Base-by-base conservation (phyloP, 2,888 invertebrate genomes). In the Caenorhabditis zanzibari region DNA sequence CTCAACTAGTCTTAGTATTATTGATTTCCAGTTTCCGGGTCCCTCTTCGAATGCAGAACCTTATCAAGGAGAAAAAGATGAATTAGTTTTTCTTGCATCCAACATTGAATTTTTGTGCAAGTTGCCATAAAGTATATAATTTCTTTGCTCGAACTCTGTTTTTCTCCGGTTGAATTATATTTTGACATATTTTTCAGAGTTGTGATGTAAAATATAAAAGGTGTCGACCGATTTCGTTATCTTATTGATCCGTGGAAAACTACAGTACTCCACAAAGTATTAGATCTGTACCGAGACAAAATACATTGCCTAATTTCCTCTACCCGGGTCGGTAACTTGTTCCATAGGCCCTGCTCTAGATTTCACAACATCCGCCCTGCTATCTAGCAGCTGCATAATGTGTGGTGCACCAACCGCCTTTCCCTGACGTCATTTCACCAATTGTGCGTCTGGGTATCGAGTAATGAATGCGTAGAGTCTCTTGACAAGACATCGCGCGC, bases 1-100 rank as follows among this genome's bases (percentile, higher is more conserved):
- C 52, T 9, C 85, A 86, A 68, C 61, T 84, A 2, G 26, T 69
- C 12, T 35, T 82, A 35, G 75, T 85, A 10, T 32, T 82, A 10
- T 47, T 58, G 6, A 64, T 88, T 19, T 73, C 82, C n/a, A 79
- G 38, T 22, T 22, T 80, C 2, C 32, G 63, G 47, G 58, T 87
- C 12, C 84, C 84, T 14, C 28, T 83, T 14, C 52, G 68, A 54
- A 82, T 82, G 85, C 32, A 28, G 16, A 1, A 1, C 12, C 19
- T 22, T 5, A 16, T 32, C n/a, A 19, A 0, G 4, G 49, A 81
- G 14, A 61, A 64, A 16, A 85, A 75, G 26, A 6, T 32, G 19
- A 19, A 61, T n/a, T 73, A 35, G 63, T 9, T 66, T 19, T 22
- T 19, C 14, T 64, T 49, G 9, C 35, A 12, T 52, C 24, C 16